These are phyloP conservation scores for Notamacropus eugenii DNA, from an alignment of 2,797 vertebrate species.

Conservation along the genomic window DNA sequence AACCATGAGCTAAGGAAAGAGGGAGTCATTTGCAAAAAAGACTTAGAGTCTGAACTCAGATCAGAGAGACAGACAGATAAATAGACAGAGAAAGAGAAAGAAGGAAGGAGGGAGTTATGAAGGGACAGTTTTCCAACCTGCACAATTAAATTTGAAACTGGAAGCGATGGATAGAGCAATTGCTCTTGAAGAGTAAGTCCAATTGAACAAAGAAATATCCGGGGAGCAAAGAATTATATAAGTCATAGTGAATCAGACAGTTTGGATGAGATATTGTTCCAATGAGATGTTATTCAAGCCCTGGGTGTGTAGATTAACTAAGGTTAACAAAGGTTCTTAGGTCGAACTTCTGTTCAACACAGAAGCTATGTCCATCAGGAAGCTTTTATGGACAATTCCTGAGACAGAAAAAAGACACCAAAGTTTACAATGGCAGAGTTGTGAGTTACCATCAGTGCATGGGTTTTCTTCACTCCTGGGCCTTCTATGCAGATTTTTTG, in stretches of 20 bases:
- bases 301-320: not conserved
- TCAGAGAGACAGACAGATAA: not conserved
- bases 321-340: not conserved
- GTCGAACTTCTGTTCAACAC: not conserved
- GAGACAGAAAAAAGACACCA: not conserved
- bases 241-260: not conserved
- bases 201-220: not conserved
- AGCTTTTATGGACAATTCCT: not conserved
- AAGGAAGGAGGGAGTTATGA: not conserved
- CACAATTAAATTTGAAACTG: not conserved
- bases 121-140: not conserved
- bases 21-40: no score
- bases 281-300: not conserved
- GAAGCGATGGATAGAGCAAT: not conserved
- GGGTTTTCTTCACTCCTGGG: not conserved
- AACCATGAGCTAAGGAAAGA: not conserved
- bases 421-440: not conserved
- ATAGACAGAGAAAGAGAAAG: not conserved
- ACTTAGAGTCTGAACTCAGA: not conserved
- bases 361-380: not conserved
- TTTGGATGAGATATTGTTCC: not conserved
- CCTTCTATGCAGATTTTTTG: not conserved
- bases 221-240: not conserved
- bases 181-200: not conserved
- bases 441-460: not conserved